Evolutionary conservation across 1,140 invertebrate species (phyloP).

Genomic region (Drosophila nannoptera): DNA sequence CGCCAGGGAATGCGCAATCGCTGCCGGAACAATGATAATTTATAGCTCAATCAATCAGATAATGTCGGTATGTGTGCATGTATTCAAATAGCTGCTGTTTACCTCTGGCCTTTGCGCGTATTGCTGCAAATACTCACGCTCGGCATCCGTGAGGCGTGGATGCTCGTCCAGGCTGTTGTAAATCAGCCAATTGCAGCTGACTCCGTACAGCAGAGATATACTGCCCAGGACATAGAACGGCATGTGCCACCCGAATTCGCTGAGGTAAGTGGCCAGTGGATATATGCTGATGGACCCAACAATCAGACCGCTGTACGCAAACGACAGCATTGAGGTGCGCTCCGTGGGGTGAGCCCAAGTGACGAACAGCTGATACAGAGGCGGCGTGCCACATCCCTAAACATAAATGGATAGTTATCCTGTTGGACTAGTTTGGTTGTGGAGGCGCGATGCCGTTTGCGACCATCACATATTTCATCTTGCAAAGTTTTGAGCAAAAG

Average conservation of each 20-base stretch:
- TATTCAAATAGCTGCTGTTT: background rate
- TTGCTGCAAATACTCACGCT: constrained; percentile 51
- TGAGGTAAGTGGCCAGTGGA: constrained; percentile 61
- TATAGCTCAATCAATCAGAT: background rate
- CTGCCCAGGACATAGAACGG: constrained; percentile 65
- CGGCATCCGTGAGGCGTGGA: constrained; percentile 53
- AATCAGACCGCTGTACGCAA: constrained; percentile 66
- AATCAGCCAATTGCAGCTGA: constrained; percentile 55
- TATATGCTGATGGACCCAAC: constrained; percentile 60
- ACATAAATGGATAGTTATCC: background rate
- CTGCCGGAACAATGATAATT: constrained; percentile 17
- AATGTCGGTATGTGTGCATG: too few species aligned
- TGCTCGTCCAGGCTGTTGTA: constrained; percentile 64
- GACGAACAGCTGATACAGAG: constrained; percentile 69
- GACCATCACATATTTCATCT: too few species aligned
- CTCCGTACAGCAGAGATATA: constrained; percentile 48
- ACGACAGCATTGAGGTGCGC: constrained; percentile 60
- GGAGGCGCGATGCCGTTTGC: too few species aligned
- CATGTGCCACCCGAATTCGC: constrained; percentile 55
- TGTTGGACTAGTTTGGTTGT: background rate
- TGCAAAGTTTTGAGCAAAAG: background rate
- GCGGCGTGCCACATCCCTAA: constrained; percentile 67
- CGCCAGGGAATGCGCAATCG: constrained; percentile 53
- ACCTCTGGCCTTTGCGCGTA: constrained; percentile 26
- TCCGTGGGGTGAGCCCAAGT: constrained; percentile 74